Evolutionary conservation across 2,113 vertebrate genomes (phyloP), one percentile per base, ranked within the genome.

Genomic region (Pimephales promelas): DNA sequence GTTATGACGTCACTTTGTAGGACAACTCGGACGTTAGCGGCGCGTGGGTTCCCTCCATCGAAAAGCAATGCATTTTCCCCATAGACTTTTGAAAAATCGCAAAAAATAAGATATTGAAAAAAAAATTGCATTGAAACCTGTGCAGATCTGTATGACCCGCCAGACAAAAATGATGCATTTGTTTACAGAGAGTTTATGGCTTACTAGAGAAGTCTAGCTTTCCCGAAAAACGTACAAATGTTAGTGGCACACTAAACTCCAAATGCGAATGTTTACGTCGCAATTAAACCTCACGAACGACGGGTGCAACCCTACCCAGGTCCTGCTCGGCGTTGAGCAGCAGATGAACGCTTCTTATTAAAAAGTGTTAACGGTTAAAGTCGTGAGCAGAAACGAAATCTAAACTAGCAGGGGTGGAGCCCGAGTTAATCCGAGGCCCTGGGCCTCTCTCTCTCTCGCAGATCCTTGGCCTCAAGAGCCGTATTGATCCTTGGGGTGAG

Each of bases 351-450:
- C 14, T n/a, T 86, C 91, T 94, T 94, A 95, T 94, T 93, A 94
- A 93, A 93, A 93, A 86, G 90, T 92, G 92, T 89, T 92, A 93
- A 93, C 87, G 83, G 90, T 83, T 82, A 24, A 87, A 87, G 86
- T 26, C 82, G 72, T 40, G 86, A 73, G 77, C 62, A 72, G 82
- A 83, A 85, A 89, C 85, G 80, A 81, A 90, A 88, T 75, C 76
- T 52, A 61, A 87, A 79, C 75, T 79, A 47, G 72, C 24, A 88
- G 89, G 86, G 88, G 89, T 80, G 56, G 86, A 85, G 87, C 54
- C 36, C 3, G 57, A 31, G 28, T 74, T 87, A 86, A 85, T 89
- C 79, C 36, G 36, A 83, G 83, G 72, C 79, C 79, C 24, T 20
- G 43, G 61, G 59, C n/a, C 72, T 49, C 81, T 83, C 82, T 83